Base-by-base conservation (phyloP, 2,888 invertebrate genomes). In the Drosophila flavopinicola region DNA sequence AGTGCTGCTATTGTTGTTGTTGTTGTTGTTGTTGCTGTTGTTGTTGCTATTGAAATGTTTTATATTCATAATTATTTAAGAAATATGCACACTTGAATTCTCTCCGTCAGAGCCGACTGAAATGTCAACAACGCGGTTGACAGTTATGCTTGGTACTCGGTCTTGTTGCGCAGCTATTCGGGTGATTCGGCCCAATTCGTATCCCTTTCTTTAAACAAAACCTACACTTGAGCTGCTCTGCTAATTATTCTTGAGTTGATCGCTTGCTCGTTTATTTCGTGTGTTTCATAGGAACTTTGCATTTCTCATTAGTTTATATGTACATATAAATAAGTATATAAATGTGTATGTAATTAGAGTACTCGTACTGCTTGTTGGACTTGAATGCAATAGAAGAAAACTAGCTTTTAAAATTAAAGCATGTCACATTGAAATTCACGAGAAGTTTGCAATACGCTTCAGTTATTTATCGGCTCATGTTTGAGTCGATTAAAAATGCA, bases 11-110 rank as follows among this genome's bases (percentile, higher is more conserved):
- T n/a, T n/a, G n/a, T n/a, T n/a, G n/a, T n/a, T n/a, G n/a, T n/a
- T n/a, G n/a, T n/a, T n/a, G n/a, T n/a, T n/a, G n/a, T n/a, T n/a
- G n/a, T n/a, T n/a, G n/a, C n/a, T n/a, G n/a, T n/a, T n/a, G n/a
- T n/a, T n/a, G n/a, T n/a, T n/a, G n/a, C n/a, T n/a, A n/a, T 60
- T 69, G 60, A 70, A 66, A 66, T 63, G 64, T 66, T 63, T 68
- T 76, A 82, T 73, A 85, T 82, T 82, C 80, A 82, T 85, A 85
- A 85, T 85, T 85, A 82, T 75, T 85, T 69, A 82, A 82, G 78
- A 82, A 85, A 82, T 74, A 78, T 71, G 78, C 70, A 82, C 80
- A 82, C 80, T 85, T 64, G 80, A 82, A 51, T 74, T 53, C 54
- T 59, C 57, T 30, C 17, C 47, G 59, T 64, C 61, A 74, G 65